Percentiles rank a stretch among this genome's conserved stretches.
Conservation (phyloP, 2,888 invertebrate species). For the Resseliella maxima region DNA sequence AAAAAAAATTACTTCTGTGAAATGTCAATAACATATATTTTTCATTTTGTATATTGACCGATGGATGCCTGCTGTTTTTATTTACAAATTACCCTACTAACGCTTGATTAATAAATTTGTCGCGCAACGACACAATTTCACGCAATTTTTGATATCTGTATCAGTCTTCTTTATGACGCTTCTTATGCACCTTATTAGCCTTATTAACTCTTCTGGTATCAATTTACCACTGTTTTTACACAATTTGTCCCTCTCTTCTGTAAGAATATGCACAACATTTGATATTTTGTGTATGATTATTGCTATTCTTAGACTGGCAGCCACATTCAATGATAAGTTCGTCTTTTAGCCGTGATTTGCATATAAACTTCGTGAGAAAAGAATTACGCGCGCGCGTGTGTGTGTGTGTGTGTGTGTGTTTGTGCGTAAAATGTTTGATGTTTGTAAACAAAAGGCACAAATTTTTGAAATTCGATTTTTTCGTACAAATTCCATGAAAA, state of each 20-base stretch:
- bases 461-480: background rate
- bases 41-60: background rate
- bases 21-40: background rate
- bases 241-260: background rate
- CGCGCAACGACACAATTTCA: too few species aligned
- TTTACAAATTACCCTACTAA: too few species aligned
- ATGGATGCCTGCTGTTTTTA: background rate
- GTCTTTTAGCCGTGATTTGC: background rate
- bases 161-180: too few species aligned
- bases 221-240: too few species aligned
- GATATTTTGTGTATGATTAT: background rate
- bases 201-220: too few species aligned
- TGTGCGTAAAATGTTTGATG: slow-evolving; percentile 20
- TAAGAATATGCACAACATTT: background rate
- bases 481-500: background rate
- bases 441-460: background rate
- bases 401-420: background rate
- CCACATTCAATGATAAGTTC: background rate
- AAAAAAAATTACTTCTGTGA: slow-evolving; percentile 3
- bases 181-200: too few species aligned
- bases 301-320: background rate
- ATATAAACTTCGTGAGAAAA: slow-evolving; percentile 14
- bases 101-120: too few species aligned
- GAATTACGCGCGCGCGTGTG: background rate
- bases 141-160: too few species aligned